Evolutionary conservation across 1,140 invertebrate genomes (phyloP).

Genomic region (Archegozetes longisetosus): DNA sequence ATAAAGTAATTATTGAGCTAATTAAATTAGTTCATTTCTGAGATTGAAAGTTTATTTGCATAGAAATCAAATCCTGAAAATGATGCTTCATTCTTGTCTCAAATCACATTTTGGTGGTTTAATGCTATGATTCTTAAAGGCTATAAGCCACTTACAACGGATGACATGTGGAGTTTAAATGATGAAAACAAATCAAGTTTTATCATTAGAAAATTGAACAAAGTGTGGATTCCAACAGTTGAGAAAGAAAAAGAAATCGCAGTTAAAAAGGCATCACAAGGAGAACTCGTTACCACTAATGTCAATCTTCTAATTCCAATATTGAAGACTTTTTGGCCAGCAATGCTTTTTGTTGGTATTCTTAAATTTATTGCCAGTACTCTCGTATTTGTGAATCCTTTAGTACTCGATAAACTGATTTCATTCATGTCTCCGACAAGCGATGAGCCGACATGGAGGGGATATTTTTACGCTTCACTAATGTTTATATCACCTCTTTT

Average conservation of each 20-base stretch:
- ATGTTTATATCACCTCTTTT: slow-evolving; percentile 58
- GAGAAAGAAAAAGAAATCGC: too few relatives aligned
- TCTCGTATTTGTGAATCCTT: slow-evolving; percentile 70
- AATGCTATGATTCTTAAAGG: slow-evolving; percentile 32
- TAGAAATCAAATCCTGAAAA: slow-evolving; percentile 49
- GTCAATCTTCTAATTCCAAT: slow-evolving; percentile 31
- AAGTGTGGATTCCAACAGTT: too few relatives aligned
- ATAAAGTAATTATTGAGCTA: background rate
- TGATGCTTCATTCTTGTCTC: slow-evolving; percentile 68
- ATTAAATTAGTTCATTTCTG: background rate
- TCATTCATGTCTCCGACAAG: slow-evolving; percentile 13
- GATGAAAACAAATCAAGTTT: background rate
- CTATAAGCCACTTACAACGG: background rate
- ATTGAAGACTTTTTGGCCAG: slow-evolving; percentile 42
- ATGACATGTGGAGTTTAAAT: slow-evolving; percentile 1
- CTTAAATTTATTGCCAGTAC: slow-evolving; percentile 62
- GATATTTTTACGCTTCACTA: slow-evolving; percentile 34
- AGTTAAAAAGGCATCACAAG: too few relatives aligned
- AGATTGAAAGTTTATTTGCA: background rate
- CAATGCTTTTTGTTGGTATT: slow-evolving; percentile 61
- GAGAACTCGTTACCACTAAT: too few relatives aligned
- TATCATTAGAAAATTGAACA: background rate
- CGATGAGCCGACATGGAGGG: slow-evolving; percentile 34
- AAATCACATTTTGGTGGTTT: slow-evolving; percentile 82
- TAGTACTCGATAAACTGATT: slow-evolving; percentile 29